Conservation (phyloP, 1,140 invertebrate genomes). For the Drosophila albomicans region DNA sequence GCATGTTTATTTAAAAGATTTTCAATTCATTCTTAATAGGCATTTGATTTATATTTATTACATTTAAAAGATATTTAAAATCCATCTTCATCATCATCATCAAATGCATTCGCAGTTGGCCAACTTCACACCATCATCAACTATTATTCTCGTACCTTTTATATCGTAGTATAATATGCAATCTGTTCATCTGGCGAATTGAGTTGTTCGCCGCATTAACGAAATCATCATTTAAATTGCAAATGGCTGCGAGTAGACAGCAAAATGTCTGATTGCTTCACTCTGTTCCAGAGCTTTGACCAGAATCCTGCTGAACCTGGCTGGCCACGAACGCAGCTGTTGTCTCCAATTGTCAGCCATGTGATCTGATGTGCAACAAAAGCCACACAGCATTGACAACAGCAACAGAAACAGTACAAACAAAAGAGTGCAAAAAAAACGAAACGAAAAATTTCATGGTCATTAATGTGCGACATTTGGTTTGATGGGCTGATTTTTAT, state of each 20-base stretch:
- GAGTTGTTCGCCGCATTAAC: conserved; percentile 66
- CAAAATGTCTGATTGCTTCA: conserved; percentile 48
- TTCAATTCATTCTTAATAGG: conserved; percentile 59
- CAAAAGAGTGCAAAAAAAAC: conserved; percentile 22
- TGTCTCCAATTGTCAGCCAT: conserved; percentile 60
- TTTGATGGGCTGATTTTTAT: conserved; percentile 29
- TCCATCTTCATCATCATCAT: conserved; percentile 58
- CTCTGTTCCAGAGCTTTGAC: background rate
- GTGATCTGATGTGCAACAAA: conserved; percentile 60
- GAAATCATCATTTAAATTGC: conserved; percentile 79
- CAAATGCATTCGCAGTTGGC: conserved; percentile 37
- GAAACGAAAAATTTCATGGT: conserved; percentile 44
- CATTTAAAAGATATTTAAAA: conserved; percentile 62
- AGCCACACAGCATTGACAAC: conserved; percentile 15
- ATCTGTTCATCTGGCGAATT: conserved; percentile 60
- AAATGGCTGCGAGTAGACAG: conserved; percentile 67
- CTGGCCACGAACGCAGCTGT: conserved; percentile 37
- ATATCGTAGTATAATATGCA: conserved; percentile 4
- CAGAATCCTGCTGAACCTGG: background rate
- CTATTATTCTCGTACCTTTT: conserved; percentile 36
- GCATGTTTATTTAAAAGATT: conserved; percentile 44
- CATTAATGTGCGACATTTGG: conserved; percentile 73
- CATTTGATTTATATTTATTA: conserved; percentile 66
- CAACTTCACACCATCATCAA: conserved; percentile 45
- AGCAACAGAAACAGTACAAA: conserved; percentile 1